Base-by-base conservation (phyloP, 2,888 invertebrate genomes). In the Cenopis cana region DNA sequence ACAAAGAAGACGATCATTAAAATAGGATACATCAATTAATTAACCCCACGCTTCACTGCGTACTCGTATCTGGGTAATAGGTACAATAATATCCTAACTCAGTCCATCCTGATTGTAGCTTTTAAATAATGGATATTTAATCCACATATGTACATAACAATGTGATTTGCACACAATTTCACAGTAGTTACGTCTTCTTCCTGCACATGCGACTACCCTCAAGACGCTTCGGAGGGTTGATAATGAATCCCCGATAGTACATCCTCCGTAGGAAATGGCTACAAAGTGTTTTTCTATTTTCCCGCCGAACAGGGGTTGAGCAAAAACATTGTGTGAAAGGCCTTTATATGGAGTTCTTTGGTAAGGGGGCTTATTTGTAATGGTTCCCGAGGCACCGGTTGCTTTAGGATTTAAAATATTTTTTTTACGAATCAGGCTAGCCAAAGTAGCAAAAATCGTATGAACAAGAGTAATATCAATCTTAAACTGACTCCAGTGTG, bases 271-370 rank as follows among this genome's bases (percentile, higher is more conserved):
- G 92, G 93, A 93, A 93, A 92, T 91, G 89, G 86, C 85, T 84
- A 87, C 86, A 89, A 91, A 92, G 91, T 91, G 92, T 90, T 93
- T 91, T 92, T 91, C 90, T 89, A 89, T 89, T 89, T 85, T 82
- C 85, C 78, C 79, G 76, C 81, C 76, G 81, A 83, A 79, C 77
- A 78, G 76, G 82, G 81, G 83, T 75, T 38, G 67, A 49, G 36
- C 55, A 59, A 24, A 52, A 71, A 71, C 61, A 71, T 61, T 66
- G 66, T 67, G 60, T 60, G 74, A 76, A 75, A 74, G 77, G 77
- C 78, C 77, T 80, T 75, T 76, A 75, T 75, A 36, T 61, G 24
- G 11, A 55, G 29, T 69, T 68, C 49, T 55, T 69, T 62, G 52
- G 56, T 65, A 62, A 64, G 68, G 49, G 52, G 69, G 60, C 55